Percentiles rank a stretch among this genome's conserved stretches.
Conservation (phyloP, 2,888 invertebrate genomes). For the Torymus tubicola region DNA sequence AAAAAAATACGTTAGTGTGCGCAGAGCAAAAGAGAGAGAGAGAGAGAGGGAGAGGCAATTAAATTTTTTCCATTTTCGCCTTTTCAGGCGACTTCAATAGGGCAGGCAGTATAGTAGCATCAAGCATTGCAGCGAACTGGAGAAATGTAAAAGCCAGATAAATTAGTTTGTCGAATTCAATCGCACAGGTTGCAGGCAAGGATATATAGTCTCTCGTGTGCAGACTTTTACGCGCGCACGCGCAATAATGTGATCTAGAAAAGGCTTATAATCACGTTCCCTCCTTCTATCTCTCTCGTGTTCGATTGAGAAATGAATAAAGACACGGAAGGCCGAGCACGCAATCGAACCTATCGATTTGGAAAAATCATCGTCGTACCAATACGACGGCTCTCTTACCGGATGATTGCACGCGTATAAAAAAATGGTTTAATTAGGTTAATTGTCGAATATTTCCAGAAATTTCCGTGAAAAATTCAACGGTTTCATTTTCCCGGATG, state of each 20-base stretch:
- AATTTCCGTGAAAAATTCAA: not conserved
- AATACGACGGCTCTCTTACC: no score
- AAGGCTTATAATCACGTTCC: constrained; percentile 21
- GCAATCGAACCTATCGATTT: no score
- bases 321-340: not conserved
- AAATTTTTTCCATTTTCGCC: constrained; percentile 30
- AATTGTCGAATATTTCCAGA: no score
- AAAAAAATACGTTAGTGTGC: no score
- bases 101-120: not conserved
- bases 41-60: constrained; percentile 11
- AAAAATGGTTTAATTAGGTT: not conserved
- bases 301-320: constrained; percentile 24
- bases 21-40: no score
- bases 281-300: no score
- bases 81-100: not conserved
- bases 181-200: not conserved
- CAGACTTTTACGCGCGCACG: no score
- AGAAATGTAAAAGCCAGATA: constrained; percentile 26
- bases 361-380: no score
- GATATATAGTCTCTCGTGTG: not conserved
- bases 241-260: not conserved
- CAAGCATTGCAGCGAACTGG: no score
- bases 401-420: not conserved
- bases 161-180: constrained; percentile 43
- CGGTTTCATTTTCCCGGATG: not conserved